phyloP scores from a whole-genome alignment of 2,797 vertebrate species.

The Agapornis canus region DNA sequence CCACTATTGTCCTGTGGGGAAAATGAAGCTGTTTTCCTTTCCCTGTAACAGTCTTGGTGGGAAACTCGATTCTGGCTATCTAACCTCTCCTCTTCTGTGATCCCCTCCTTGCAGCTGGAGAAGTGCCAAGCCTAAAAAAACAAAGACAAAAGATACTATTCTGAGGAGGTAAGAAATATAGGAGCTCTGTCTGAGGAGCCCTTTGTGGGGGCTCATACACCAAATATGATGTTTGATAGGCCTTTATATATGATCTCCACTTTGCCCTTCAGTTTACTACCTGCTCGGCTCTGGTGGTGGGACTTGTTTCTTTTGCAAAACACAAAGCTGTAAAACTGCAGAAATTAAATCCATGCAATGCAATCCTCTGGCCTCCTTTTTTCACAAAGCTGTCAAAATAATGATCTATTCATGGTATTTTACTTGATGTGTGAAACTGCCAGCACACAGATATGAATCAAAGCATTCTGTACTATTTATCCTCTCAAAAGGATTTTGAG shows the following conservation, averaged over 20 bases:
- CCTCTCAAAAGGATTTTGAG: slow-evolving; percentile 40
- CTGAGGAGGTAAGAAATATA: slow-evolving; percentile 17
- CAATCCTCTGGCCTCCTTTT: slow-evolving; percentile 12
- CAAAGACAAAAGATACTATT: not conserved
- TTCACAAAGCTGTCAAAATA: slow-evolving; percentile 59
- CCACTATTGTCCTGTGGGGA: fast-evolving
- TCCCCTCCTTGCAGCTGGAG: not conserved
- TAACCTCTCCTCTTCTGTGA: not conserved
- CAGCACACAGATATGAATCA: slow-evolving; percentile 47
- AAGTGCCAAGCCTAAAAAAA: not conserved
- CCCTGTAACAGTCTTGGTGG: not conserved
- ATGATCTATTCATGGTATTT: slow-evolving; percentile 53
- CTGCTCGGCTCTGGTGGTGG: not conserved
- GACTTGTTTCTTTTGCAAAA: slow-evolving; percentile 21
- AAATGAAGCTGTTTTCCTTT: not conserved
- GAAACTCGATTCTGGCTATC: not conserved
- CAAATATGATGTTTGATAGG: not conserved
- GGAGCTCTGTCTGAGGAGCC: not conserved
- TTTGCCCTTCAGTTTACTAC: slow-evolving; percentile 20
- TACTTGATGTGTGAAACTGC: slow-evolving; percentile 56
- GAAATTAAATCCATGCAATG: slow-evolving; percentile 38
- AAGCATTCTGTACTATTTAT: slow-evolving; percentile 58
- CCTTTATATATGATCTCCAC: not conserved
- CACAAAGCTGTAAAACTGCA: slow-evolving; percentile 39
- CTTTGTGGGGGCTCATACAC: not conserved